phyloP scores from a whole-genome alignment of 2,113 vertebrate species.

The Nothocercus nigrocapillus region DNA sequence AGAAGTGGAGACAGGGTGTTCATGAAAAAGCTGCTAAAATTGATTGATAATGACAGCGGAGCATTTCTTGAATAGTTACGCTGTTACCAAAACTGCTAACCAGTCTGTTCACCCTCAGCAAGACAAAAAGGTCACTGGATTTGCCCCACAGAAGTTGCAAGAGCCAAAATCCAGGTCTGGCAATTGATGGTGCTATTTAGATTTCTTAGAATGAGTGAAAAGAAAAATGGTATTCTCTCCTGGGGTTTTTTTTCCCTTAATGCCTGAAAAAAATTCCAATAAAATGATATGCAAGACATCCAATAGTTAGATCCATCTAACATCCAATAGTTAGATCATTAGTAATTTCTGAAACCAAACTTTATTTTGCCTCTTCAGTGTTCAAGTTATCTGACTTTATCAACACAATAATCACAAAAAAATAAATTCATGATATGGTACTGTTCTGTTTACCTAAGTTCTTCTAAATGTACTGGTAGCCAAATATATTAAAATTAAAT shows the following conservation, averaged over 20 bases:
- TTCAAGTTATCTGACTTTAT: not conserved
- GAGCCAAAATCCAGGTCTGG: not conserved
- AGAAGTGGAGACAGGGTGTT: not conserved
- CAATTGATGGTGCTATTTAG: not conserved
- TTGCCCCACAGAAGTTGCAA: not conserved
- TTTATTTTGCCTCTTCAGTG: not conserved
- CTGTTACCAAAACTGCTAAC: too few relatives aligned
- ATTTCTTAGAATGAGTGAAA: not conserved
- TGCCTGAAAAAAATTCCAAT: not conserved
- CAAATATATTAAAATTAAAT: not conserved
- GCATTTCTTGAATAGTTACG: not conserved
- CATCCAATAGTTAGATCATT: not conserved
- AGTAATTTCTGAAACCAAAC: not conserved
- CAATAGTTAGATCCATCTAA: not conserved
- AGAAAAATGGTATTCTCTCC: not conserved
- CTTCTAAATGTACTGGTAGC: not conserved
- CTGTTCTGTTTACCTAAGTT: not conserved
- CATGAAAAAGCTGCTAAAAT: not conserved
- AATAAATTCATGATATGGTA: not conserved
- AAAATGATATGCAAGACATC: not conserved
- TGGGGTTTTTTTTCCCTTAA: not conserved
- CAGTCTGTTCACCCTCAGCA: not conserved
- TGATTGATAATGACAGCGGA: not conserved
- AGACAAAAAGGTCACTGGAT: not conserved
- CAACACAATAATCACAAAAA: not conserved